Conservation (phyloP, 2,888 invertebrate species). For the Thelaira solivaga region DNA sequence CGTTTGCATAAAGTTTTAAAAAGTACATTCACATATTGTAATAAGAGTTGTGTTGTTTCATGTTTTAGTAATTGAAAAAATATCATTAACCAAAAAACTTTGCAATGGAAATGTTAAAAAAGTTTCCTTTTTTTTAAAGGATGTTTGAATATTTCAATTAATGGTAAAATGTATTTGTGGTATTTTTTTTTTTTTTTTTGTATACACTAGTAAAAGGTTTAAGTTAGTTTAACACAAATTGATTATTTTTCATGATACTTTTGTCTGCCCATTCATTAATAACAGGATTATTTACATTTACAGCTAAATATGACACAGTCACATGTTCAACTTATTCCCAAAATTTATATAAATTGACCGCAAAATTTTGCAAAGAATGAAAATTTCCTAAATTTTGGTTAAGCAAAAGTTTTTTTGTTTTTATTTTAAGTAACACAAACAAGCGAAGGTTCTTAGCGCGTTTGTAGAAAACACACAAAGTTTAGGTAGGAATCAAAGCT, state of each 20-base stretch:
- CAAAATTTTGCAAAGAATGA: too few species aligned
- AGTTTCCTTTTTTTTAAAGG: neutral
- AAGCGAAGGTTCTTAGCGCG: too few species aligned
- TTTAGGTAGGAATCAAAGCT: too few species aligned
- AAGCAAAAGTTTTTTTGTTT: too few species aligned
- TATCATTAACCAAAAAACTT: neutral
- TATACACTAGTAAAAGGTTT: neutral
- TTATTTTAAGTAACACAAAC: too few species aligned
- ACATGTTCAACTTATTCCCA: neutral
- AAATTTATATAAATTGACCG: too few species aligned
- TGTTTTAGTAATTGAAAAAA: conserved; percentile 31
- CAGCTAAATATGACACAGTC: neutral
- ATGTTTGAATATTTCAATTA: conserved; percentile 48
- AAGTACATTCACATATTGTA: neutral
- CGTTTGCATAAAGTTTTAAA: neutral
- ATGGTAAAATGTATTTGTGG: neutral
- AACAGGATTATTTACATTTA: conserved; percentile 43
- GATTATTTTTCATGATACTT: conserved; percentile 42
- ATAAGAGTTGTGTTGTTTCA: neutral
- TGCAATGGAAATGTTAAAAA: conserved; percentile 25
- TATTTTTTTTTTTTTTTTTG: neutral
- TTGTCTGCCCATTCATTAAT: conserved; percentile 19
- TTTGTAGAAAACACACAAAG: too few species aligned
- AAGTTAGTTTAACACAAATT: conserved; percentile 43
- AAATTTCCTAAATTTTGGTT: too few species aligned